These are phyloP conservation scores for Calameuta filiformis DNA, from an alignment of 2,888 invertebrate genomes.

Conservation along the genomic window DNA sequence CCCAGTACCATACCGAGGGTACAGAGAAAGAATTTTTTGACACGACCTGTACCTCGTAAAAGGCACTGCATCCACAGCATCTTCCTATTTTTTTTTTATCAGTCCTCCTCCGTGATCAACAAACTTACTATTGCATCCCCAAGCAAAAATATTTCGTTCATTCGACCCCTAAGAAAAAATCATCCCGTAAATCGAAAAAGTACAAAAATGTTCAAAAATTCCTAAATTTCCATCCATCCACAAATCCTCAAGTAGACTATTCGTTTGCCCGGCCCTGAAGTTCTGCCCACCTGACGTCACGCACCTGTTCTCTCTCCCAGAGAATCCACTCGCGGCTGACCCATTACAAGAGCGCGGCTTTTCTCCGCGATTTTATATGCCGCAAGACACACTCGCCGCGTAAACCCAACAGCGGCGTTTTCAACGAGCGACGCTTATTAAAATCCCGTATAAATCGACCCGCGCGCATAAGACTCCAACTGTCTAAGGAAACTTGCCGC, in stretches of 20 bases:
- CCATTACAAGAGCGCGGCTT: slow-evolving; percentile 54
- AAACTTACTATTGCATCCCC: neutral
- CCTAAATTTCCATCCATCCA: neutral
- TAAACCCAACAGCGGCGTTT: neutral
- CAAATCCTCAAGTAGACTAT: neutral
- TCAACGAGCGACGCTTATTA: neutral
- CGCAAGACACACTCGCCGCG: slow-evolving; percentile 14
- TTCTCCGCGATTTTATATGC: slow-evolving; percentile 48
- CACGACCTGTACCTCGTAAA: neutral
- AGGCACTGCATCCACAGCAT: neutral
- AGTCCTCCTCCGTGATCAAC: neutral
- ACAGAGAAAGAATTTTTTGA: neutral
- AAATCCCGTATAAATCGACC: neutral
- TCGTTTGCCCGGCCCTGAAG: slow-evolving; percentile 49
- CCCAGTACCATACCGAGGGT: neutral
- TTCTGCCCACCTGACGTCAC: slow-evolving; percentile 64
- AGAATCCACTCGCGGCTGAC: slow-evolving; percentile 47
- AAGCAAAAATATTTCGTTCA: neutral
- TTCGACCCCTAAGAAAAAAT: too few species aligned
- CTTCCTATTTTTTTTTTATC: neutral
- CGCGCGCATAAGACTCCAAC: neutral
- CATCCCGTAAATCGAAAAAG: too few species aligned
- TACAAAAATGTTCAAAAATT: too few species aligned
- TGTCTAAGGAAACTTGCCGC: neutral
- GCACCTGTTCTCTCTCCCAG: slow-evolving; percentile 61